Conservation (phyloP, 2,797 vertebrate genomes). For the Catharus ustulatus region DNA sequence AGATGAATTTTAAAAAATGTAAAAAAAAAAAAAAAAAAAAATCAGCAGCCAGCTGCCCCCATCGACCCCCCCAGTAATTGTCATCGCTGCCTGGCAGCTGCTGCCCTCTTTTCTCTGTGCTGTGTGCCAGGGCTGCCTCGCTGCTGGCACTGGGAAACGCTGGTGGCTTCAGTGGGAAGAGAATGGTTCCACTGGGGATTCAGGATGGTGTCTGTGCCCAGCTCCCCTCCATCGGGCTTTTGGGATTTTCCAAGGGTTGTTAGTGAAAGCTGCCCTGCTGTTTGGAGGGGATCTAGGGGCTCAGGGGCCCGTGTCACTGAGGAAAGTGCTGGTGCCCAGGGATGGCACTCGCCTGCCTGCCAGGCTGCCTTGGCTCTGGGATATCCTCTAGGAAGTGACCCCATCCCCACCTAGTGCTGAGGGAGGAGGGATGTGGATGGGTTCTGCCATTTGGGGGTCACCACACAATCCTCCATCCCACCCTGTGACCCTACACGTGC, state of each 20-base stretch:
- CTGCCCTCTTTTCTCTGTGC: not conserved
- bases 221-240: rapidly evolving
- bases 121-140: not conserved
- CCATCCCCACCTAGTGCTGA: rapidly evolving
- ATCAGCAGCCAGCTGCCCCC: slow-evolving; percentile 48
- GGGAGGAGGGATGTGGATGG: not conserved
- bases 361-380: not conserved
- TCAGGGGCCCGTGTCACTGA: rapidly evolving
- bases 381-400: rapidly evolving
- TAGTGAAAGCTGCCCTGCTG: not conserved
- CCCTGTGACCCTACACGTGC: rapidly evolving
- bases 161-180: not conserved
- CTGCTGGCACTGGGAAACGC: not conserved
- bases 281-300: rapidly evolving
- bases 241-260: not conserved
- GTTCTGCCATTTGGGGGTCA: not conserved
- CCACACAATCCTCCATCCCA: not conserved
- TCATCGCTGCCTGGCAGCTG: slow-evolving; percentile 45
- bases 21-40: not conserved
- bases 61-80: not conserved
- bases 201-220: rapidly evolving
- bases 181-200: not conserved
- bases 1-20: slow-evolving; percentile 43
- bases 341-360: rapidly evolving
- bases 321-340: not conserved